Conservation (phyloP, 2,888 invertebrate genomes). For the Noctua fimbriata region DNA sequence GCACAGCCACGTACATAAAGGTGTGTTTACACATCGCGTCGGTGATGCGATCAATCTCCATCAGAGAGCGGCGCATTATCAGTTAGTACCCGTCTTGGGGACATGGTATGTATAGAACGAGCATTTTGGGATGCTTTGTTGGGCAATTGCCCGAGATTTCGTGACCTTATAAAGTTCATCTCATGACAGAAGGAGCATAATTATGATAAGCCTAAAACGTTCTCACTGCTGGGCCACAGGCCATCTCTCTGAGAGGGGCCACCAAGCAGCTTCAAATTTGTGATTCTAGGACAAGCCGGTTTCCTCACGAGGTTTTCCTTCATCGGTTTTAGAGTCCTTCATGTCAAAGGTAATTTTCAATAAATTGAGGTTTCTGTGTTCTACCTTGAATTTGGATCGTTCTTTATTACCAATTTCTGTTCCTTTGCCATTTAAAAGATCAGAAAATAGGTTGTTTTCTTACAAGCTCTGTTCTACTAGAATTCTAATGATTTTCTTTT, state of each 20-base stretch:
- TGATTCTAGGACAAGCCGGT: neutral
- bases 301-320: neutral
- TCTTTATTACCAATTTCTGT: no score
- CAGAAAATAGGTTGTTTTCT: neutral
- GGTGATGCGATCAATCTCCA: conserved; percentile 86
- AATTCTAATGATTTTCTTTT: neutral
- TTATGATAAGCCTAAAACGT: neutral
- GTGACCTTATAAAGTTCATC: neutral
- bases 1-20: conserved; percentile 76
- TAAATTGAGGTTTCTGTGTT: no score
- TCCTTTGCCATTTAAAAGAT: neutral
- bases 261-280: neutral
- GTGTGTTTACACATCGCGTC: conserved; percentile 82
- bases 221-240: neutral
- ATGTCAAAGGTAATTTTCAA: neutral
- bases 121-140: conserved; percentile 1
- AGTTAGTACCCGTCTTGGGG: conserved; percentile 81
- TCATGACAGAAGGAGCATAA: neutral
- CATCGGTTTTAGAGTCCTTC: neutral
- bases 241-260: neutral
- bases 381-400: no score
- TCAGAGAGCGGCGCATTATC: conserved; percentile 85
- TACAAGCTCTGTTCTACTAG: neutral
- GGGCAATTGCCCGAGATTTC: neutral
- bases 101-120: conserved; percentile 70